Percentiles rank a stretch among this genome's conserved stretches.
Conservation (phyloP, 2,888 invertebrate genomes). For the Erynnis tages region DNA sequence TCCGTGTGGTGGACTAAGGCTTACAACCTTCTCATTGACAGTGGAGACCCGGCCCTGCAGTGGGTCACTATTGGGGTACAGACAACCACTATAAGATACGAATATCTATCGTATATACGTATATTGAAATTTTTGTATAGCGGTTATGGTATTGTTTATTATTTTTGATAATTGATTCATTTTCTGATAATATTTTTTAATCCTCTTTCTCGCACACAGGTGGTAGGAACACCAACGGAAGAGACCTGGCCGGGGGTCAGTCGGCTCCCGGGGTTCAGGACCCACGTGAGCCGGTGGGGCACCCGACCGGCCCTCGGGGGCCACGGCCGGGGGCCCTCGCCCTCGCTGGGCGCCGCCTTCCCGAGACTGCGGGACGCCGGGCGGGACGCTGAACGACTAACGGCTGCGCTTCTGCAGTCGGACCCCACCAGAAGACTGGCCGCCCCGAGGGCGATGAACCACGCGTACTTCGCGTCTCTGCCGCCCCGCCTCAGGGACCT, state of each 20-base stretch:
- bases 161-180: too few relatives aligned
- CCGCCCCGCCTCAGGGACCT: conserved; percentile 94
- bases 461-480: conserved; percentile 94
- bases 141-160: too few relatives aligned
- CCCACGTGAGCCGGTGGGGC: conserved; percentile 82
- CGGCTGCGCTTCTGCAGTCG: conserved; percentile 90
- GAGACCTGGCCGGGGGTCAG: conserved; percentile 96
- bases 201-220: too few relatives aligned
- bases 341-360: conserved; percentile 92
- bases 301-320: conserved; percentile 34
- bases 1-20: too few relatives aligned
- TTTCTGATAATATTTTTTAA: too few relatives aligned
- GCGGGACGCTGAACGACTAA: conserved; percentile 93
- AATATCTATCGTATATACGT: too few relatives aligned
- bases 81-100: too few relatives aligned
- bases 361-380: conserved; percentile 94
- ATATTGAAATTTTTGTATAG: too few relatives aligned
- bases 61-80: too few relatives aligned
- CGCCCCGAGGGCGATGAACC: conserved; percentile 92
- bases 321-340: conserved; percentile 81
- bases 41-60: too few relatives aligned
- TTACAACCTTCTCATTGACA: too few relatives aligned
- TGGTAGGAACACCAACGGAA: conserved; percentile 97
- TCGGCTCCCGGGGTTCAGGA: conserved; percentile 91
- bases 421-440: conserved; percentile 93